A percentile compares a stretch with the other conserved stretches of the same genome.
Conservation (phyloP, 2,113 vertebrate genomes). For the Corythaeola cristata region DNA sequence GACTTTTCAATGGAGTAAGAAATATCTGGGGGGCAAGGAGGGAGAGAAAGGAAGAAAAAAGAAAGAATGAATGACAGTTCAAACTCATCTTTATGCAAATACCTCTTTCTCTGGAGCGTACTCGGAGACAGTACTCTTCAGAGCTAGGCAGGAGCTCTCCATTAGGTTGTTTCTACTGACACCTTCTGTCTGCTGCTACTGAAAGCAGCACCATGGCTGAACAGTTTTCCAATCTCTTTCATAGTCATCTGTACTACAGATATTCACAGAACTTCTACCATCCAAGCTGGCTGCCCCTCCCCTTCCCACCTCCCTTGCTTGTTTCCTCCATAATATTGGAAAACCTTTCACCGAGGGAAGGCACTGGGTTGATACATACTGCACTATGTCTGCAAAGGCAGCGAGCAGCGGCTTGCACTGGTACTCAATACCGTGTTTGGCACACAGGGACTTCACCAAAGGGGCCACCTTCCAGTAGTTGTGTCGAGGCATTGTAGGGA, state of each 20-base stretch:
- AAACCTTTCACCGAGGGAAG: fast-evolving
- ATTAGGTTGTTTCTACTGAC: background rate
- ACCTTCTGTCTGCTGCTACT: background rate
- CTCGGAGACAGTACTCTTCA: background rate
- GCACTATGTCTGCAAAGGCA: conserved; percentile 77
- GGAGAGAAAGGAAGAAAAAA: background rate
- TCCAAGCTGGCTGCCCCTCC: background rate
- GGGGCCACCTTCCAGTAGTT: conserved; percentile 79
- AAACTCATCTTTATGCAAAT: background rate
- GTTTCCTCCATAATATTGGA: fast-evolving
- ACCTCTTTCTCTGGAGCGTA: background rate
- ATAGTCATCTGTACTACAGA: background rate
- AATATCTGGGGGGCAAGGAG: background rate
- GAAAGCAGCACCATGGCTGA: background rate
- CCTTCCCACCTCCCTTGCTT: fast-evolving
- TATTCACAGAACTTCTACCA: background rate
- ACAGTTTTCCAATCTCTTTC: background rate
- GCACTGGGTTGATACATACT: conserved; percentile 44
- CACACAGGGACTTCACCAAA: conserved; percentile 77
- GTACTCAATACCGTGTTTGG: conserved; percentile 75
- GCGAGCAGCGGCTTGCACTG: conserved; percentile 73
- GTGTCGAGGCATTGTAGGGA: conserved; percentile 79
- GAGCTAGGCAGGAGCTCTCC: background rate
- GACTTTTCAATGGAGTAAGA: background rate
- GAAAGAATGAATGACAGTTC: background rate